phyloP scores from a whole-genome alignment of 2,888 invertebrate genomes.

The Ochropleura plecta region DNA sequence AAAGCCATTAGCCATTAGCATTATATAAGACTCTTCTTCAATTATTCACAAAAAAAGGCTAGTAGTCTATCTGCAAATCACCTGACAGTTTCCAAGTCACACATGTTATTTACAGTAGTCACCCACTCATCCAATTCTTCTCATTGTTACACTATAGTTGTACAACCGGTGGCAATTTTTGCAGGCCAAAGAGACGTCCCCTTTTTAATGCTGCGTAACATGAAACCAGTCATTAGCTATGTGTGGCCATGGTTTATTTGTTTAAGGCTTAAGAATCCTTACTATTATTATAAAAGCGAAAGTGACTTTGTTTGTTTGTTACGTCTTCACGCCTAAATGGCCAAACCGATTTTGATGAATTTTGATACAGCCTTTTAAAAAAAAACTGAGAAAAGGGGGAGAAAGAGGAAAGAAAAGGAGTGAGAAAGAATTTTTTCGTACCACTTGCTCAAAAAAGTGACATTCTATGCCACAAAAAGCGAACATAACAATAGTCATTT shows the following conservation, averaged over 20 bases:
- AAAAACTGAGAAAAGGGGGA: no score
- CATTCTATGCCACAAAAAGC: no score
- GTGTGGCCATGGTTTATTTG: background rate
- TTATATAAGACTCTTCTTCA: background rate
- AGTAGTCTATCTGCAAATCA: background rate
- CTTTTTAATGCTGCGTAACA: background rate
- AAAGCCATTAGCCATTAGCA: no score
- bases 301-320: no score
- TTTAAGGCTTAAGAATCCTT: background rate
- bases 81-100: constrained; percentile 10
- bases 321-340: no score
- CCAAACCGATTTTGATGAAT: no score
- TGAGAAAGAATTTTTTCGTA: no score
- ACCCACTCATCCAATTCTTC: constrained; percentile 42
- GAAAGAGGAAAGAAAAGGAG: no score
- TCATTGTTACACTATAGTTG: constrained; percentile 36
- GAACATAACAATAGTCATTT: no score
- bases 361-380: no score
- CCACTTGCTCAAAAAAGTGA: no score
- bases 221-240: background rate
- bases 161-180: constrained; percentile 18
- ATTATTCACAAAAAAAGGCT: background rate
- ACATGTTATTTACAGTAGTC: constrained; percentile 33
- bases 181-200: constrained; percentile 31
- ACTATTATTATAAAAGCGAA: no score